These are phyloP conservation scores for Lophotriccus pileatus DNA, from an alignment of 2,797 vertebrate species.

Conservation along the genomic window DNA sequence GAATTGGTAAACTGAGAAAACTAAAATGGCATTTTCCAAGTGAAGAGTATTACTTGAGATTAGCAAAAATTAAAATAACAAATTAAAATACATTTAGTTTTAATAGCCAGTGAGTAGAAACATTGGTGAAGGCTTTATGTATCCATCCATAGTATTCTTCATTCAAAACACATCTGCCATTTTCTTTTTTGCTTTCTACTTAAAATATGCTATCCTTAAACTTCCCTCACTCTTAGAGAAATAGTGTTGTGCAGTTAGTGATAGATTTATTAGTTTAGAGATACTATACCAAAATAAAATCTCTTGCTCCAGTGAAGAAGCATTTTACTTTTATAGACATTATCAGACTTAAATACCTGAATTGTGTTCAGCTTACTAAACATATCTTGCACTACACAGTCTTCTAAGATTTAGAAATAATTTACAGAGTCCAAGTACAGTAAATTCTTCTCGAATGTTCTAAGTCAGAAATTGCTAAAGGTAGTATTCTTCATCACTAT, in stretches of 20 bases:
- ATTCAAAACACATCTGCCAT: neutral
- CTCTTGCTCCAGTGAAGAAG: neutral
- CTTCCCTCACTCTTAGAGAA: neutral
- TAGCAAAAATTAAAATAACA: neutral
- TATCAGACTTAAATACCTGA: neutral
- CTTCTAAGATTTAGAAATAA: neutral
- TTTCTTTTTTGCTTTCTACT: neutral
- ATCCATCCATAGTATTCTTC: neutral
- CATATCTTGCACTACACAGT: neutral
- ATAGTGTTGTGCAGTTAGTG: neutral
- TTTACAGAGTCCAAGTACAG: neutral
- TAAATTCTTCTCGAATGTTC: neutral
- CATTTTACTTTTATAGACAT: neutral
- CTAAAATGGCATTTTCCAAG: neutral
- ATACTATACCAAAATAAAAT: neutral
- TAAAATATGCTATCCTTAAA: neutral
- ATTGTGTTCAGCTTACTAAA: neutral
- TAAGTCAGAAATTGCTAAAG: neutral
- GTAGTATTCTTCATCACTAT: neutral
- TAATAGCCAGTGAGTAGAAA: neutral
- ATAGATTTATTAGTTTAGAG: neutral
- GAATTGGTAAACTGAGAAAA: neutral
- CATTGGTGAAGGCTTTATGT: neutral
- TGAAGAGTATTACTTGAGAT: neutral
- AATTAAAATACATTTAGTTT: neutral